These are phyloP conservation scores for Gobio occitaniae DNA, from an alignment of 2,797 vertebrate species.

Conservation along the genomic window DNA sequence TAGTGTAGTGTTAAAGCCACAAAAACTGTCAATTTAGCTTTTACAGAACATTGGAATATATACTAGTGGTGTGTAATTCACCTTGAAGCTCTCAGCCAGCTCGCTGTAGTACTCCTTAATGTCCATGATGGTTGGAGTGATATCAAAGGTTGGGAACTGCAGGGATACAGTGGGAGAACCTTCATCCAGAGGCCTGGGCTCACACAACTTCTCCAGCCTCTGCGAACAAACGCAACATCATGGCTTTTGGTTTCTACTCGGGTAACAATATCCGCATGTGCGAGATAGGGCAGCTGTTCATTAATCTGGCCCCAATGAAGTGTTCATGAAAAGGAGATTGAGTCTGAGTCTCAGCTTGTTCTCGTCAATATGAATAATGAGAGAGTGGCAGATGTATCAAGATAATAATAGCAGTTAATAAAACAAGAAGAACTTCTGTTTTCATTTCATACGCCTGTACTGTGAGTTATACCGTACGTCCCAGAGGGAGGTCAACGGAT, in stretches of 20 bases:
- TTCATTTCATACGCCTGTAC: slow-evolving; percentile 72
- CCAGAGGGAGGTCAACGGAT: slow-evolving; percentile 74
- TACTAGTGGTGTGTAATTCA: slow-evolving; percentile 53
- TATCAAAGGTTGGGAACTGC: slow-evolving; percentile 75
- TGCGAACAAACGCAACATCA: slow-evolving; percentile 61
- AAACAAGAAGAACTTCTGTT: slow-evolving; percentile 73
- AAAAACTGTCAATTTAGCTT: neutral
- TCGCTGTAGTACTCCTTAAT: slow-evolving; percentile 78
- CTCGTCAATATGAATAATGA: slow-evolving; percentile 64
- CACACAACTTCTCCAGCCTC: slow-evolving; percentile 66
- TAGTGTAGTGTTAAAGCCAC: neutral
- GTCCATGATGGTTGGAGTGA: slow-evolving; percentile 67
- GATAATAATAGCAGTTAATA: slow-evolving; percentile 73
- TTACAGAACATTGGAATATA: neutral
- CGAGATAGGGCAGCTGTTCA: slow-evolving; percentile 15
- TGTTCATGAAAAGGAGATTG: slow-evolving; percentile 61
- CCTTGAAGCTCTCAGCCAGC: slow-evolving; percentile 78
- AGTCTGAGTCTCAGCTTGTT: slow-evolving; percentile 47
- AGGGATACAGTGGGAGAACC: slow-evolving; percentile 58
- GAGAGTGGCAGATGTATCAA: slow-evolving; percentile 59
- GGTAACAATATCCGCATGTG: slow-evolving; percentile 48
- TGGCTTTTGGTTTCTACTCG: slow-evolving; percentile 51
- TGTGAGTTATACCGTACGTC: slow-evolving; percentile 68
- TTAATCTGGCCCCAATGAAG: slow-evolving; percentile 59
- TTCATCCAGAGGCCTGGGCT: slow-evolving; percentile 57